Percentiles rank a stretch among this genome's conserved stretches.
Conservation (phyloP, 2,113 vertebrate species). For the Progne subis region DNA sequence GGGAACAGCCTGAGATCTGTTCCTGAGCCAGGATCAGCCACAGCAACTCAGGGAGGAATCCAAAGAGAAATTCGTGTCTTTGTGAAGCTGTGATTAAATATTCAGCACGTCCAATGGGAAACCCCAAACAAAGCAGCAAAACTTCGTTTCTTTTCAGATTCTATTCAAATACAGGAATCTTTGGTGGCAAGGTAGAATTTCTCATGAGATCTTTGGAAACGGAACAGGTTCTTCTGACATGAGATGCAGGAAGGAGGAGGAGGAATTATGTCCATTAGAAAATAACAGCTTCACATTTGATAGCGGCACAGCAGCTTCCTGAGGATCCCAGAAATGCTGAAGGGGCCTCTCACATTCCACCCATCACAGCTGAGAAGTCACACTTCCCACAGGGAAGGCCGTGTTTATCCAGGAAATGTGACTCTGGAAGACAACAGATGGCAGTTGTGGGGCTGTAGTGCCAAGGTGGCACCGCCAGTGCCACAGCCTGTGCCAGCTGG, state of each 20-base stretch:
- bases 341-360: background rate
- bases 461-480: background rate
- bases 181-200: background rate
- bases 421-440: constrained; percentile 17
- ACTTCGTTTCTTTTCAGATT: background rate
- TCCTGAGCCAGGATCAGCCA: background rate
- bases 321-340: background rate
- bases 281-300: background rate
- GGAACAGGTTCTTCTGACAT: background rate
- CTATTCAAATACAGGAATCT: background rate
- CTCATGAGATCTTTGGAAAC: background rate
- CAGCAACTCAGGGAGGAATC: background rate
- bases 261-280: background rate
- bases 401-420: background rate
- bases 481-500: constrained; percentile 19
- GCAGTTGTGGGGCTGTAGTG: background rate
- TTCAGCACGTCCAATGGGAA: background rate
- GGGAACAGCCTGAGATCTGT: background rate
- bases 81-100: background rate
- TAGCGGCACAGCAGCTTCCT: background rate
- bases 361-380: background rate
- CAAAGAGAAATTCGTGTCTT: background rate
- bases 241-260: background rate
- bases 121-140: background rate
- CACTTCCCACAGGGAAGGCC: background rate